Evolutionary conservation across 2,113 vertebrate genomes (phyloP).

Genomic region (Calidris pygmaea): DNA sequence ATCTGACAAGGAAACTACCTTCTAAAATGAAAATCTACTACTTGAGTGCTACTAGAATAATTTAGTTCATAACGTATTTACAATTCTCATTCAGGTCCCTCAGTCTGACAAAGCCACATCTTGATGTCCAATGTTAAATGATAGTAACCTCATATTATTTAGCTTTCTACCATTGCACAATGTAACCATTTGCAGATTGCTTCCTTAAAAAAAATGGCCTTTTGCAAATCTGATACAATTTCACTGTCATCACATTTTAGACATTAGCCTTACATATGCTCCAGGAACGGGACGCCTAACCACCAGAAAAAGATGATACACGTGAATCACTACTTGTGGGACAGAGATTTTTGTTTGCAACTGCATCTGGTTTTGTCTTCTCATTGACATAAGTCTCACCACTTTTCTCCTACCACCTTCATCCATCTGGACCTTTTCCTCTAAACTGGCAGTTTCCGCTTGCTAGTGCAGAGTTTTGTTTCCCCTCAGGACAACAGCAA

Average conservation of each 20-base stretch:
- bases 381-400: not conserved
- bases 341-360: not conserved
- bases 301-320: not conserved
- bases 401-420: not conserved
- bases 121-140: not conserved
- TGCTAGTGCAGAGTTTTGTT: not conserved
- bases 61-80: not conserved
- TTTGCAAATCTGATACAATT: not conserved
- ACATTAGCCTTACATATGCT: not conserved
- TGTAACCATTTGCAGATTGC: not conserved
- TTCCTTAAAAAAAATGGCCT: not conserved
- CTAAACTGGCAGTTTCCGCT: not conserved
- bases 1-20: not conserved
- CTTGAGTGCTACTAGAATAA: not conserved
- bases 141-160: not conserved
- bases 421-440: not conserved
- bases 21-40: not conserved
- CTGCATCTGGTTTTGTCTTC: not conserved
- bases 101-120: not conserved
- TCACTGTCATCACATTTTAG: not conserved
- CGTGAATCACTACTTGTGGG: not conserved
- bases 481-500: not conserved
- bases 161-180: not conserved
- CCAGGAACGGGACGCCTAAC: not conserved
- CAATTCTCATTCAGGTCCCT: not conserved